These are phyloP conservation scores for Lapara coniferarum DNA, from an alignment of 2,888 invertebrate species.

Conservation along the genomic window DNA sequence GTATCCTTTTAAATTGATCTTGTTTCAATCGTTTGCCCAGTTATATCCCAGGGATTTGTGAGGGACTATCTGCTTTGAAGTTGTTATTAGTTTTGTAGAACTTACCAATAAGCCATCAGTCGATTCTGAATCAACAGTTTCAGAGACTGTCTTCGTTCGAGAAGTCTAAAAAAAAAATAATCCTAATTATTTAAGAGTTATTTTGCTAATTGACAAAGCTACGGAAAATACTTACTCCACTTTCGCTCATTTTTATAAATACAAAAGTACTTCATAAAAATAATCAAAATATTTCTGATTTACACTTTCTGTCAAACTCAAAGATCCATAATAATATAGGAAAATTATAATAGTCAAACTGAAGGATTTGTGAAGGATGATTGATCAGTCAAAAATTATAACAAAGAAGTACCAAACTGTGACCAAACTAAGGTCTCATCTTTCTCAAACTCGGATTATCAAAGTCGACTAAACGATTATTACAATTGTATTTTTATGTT, in stretches of 20 bases:
- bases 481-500: too few species aligned
- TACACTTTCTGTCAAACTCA: neutral
- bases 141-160: conserved; percentile 57
- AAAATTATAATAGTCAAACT: too few species aligned
- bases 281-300: conserved; percentile 31
- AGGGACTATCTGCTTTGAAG: too few species aligned
- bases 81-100: neutral
- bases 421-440: neutral
- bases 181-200: neutral
- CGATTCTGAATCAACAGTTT: conserved; percentile 52
- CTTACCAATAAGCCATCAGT: conserved; percentile 58
- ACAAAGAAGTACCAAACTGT: neutral
- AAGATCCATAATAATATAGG: too few species aligned
- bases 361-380: neutral
- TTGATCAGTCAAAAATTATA: neutral
- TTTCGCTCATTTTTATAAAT: conserved; percentile 62
- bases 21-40: too few species aligned
- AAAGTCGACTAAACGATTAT: too few species aligned
- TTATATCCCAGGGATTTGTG: too few species aligned
- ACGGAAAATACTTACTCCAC: conserved; percentile 51
- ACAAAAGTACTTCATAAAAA: conserved; percentile 28
- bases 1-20: too few species aligned
- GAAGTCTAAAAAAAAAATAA: conserved; percentile 57
- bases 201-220: neutral
- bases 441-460: conserved; percentile 4